Percentiles rank a stretch among this genome's conserved stretches.
Conservation (phyloP, 2,888 invertebrate species). For the Trachelus stipa region DNA sequence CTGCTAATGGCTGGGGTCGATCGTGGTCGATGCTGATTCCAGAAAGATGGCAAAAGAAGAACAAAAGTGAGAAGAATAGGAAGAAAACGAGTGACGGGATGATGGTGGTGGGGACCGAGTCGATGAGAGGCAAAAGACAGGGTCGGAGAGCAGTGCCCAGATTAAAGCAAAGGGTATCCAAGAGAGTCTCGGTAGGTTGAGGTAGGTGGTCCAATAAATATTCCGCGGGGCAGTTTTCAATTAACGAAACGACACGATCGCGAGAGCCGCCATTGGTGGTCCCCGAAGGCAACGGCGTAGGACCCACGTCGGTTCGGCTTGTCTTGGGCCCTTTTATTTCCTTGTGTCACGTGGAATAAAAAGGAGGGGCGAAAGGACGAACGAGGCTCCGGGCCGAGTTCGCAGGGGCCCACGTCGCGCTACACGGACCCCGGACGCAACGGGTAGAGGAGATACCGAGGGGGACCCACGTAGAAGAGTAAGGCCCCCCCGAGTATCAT, state of each 20-base stretch:
- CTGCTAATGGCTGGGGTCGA: neutral
- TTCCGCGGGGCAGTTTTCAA: slow-evolving; percentile 26
- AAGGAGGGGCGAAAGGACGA: neutral
- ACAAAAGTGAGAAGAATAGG: neutral
- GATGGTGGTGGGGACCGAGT: too few relatives aligned
- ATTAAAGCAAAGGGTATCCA: neutral
- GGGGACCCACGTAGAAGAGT: slow-evolving; percentile 14
- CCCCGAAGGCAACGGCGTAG: slow-evolving; percentile 21
- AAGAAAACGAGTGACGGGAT: neutral
- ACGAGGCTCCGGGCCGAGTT: neutral
- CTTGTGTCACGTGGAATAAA: slow-evolving; percentile 9
- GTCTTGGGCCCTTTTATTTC: slow-evolving; percentile 20
- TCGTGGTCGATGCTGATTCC: neutral
- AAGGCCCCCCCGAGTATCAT: slow-evolving; percentile 19
- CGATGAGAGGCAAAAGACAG: too few relatives aligned
- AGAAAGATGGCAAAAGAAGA: neutral
- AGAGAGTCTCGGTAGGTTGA: slow-evolving; percentile 4
- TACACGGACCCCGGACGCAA: neutral
- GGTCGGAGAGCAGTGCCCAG: neutral
- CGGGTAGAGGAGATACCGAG: slow-evolving; percentile 9
- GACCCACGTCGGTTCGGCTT: slow-evolving; percentile 19
- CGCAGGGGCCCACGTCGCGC: neutral
- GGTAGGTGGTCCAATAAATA: slow-evolving; percentile 27
- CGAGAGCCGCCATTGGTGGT: slow-evolving; percentile 24
- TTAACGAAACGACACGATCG: slow-evolving; percentile 26